Base-by-base conservation (phyloP, 2,797 vertebrate genomes). In the Xyrichtys novacula region DNA sequence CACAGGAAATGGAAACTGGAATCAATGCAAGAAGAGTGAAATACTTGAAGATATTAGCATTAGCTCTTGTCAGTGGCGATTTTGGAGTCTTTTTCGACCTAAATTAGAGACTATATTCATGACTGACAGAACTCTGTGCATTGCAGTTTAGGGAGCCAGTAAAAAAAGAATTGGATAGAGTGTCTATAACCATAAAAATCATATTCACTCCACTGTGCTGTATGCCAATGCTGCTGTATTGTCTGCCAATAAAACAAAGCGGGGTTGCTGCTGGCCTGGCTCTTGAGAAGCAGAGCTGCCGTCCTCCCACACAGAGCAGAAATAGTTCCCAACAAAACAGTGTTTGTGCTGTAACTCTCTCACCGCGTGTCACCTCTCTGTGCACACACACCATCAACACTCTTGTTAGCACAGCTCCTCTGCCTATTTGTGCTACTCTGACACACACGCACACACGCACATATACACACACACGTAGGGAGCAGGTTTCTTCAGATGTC, bases 261-360 rank as follows among this genome's bases (percentile, higher is more conserved):
- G 16, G 76, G 59, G 32, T 52, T 77, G 71, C 77, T 83, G 71
- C 80, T 77, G 78, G 85, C 79, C 82, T 52, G 43, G 76, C 80
- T 83, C 71, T 85, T 66, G 81, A 89, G 86, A 84, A 78, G 65
- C 87, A 59, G 59, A 40, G 71, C 69, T 83, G 54, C 66, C 76
- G 48, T 91, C 89, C 91, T 90, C 92, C 91, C 87, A 93, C 91
- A 86, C 74, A 34, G 47, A 83, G 85, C 88, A 90, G 80, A 90
- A 92, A 92, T 91, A 92, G 88, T 88, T 90, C 67, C 76, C 38
- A 69, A 84, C 85, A 87, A 90, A 91, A 88, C 86, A 86, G 56
- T 84, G 84, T 88, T 91, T 86, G 83, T 49, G 70, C 76, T 71
- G 66, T 42, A 74, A 66, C 80, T 84, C 77, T 71, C 71, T 78